Evolutionary conservation across 2,113 vertebrate genomes (phyloP).

Genomic region (Microcebus ravelobensis): DNA sequence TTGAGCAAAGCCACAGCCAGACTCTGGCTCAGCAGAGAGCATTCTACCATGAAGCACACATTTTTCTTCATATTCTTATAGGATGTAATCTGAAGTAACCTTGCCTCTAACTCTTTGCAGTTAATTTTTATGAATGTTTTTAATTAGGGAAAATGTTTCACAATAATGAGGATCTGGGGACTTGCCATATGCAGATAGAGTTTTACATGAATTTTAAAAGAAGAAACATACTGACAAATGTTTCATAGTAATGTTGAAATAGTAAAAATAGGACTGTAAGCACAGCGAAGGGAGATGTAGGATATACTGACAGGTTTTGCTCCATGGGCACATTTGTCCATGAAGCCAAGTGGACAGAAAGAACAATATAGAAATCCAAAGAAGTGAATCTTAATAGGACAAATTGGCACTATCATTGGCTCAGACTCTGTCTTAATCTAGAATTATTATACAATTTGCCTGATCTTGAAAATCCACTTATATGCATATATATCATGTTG

Average conservation of each 20-base stretch:
- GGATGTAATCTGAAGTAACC: slow-evolving; percentile 58
- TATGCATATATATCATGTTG: not conserved
- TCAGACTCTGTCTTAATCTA: not conserved
- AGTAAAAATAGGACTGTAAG: not conserved
- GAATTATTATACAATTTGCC: not conserved
- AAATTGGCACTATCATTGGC: not conserved
- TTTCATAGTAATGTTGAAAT: not conserved
- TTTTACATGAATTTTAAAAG: slow-evolving; percentile 55
- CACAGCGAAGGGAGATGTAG: not conserved
- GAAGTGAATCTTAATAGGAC: not conserved
- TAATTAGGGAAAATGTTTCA: slow-evolving; percentile 66
- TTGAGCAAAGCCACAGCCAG: slow-evolving; percentile 61
- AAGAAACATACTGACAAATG: not conserved
- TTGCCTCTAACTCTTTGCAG: slow-evolving; percentile 64
- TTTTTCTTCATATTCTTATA: slow-evolving; percentile 69
- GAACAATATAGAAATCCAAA: not conserved
- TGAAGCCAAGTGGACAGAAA: slow-evolving; percentile 17
- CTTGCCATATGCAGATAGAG: not conserved
- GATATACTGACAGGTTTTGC: not conserved
- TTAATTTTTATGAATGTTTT: slow-evolving; percentile 74
- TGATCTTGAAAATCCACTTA: not conserved
- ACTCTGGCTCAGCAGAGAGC: slow-evolving; percentile 44
- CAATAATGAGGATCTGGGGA: slow-evolving; percentile 29
- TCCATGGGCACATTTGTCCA: not conserved
- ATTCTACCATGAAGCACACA: not conserved